phyloP scores from a whole-genome alignment of 2,113 vertebrate genomes.

The Charina bottae region DNA sequence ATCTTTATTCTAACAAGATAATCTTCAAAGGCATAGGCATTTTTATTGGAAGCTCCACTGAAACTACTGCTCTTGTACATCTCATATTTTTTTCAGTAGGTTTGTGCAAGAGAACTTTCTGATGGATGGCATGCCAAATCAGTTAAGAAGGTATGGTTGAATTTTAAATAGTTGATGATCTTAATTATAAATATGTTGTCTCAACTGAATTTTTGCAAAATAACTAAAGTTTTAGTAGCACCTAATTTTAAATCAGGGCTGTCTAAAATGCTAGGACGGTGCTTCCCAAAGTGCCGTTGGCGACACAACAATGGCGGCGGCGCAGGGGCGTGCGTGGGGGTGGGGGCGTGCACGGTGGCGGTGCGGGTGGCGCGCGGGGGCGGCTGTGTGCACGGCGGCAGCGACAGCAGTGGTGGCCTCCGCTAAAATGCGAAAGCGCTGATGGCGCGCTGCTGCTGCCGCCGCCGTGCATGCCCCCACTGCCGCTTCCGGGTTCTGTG shows the following conservation, averaged over 20 bases:
- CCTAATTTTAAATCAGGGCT: background rate
- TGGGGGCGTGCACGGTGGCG: no score
- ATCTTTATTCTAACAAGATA: constrained; percentile 1
- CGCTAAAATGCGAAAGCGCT: no score
- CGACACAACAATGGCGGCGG: no score
- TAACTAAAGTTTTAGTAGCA: background rate
- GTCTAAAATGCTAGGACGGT: background rate
- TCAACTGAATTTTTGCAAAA: background rate
- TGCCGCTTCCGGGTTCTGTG: no score
- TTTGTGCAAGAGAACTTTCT: background rate
- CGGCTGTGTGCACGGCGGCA: no score
- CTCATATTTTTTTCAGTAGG: background rate
- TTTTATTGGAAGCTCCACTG: background rate
- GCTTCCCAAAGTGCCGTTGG: no score
- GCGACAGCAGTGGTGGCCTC: no score
- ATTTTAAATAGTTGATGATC: background rate
- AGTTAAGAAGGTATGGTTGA: background rate
- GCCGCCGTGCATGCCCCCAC: no score
- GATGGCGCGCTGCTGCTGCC: no score
- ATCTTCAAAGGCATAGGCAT: background rate
- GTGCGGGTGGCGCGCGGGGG: no score
- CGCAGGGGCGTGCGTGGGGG: no score
- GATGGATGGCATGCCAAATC: background rate
- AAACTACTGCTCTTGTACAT: background rate
- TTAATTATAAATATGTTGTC: background rate